Percentiles rank a stretch among this genome's conserved stretches.
Evolutionary conservation across 2,113 vertebrate species (phyloP).

Genomic region (Ranitomeya imitator): DNA sequence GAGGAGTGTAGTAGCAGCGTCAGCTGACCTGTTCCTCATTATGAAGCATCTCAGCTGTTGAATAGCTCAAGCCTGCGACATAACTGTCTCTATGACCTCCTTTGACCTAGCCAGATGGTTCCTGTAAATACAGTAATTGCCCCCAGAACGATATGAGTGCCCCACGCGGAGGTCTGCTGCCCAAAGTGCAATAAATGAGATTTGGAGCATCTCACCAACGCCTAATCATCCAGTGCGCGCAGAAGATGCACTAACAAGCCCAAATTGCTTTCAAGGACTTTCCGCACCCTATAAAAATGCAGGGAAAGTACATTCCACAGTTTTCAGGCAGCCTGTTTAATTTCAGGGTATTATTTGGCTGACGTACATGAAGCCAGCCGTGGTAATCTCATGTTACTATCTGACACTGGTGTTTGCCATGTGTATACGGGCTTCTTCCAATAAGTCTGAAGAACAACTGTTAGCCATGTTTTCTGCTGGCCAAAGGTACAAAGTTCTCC

Average conservation of each 20-base stretch:
- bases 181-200: not conserved
- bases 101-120: conserved; percentile 44
- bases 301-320: conserved; percentile 38
- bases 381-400: conserved; percentile 30
- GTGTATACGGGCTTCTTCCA: not conserved
- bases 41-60: conserved; percentile 52
- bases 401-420: conserved; percentile 31
- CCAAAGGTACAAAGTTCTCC: not conserved
- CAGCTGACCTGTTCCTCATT: conserved; percentile 64
- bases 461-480: not conserved
- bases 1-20: conserved; percentile 63
- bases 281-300: conserved; percentile 34
- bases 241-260: conserved; percentile 15
- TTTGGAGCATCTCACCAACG: not conserved
- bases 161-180: not conserved
- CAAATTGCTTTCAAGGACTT: conserved; percentile 15
- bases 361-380: conserved; percentile 41
- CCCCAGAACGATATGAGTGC: not conserved
- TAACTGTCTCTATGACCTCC: conserved; percentile 48
- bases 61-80: conserved; percentile 50
- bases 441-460: not conserved
- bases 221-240: not conserved
- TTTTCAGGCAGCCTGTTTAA: conserved; percentile 41
- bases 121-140: conserved; percentile 42
- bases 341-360: conserved; percentile 47